Evolutionary conservation across 2,797 vertebrate species (phyloP), one percentile per base, ranked within the genome.

Genomic region (Thalassophryne amazonica): DNA sequence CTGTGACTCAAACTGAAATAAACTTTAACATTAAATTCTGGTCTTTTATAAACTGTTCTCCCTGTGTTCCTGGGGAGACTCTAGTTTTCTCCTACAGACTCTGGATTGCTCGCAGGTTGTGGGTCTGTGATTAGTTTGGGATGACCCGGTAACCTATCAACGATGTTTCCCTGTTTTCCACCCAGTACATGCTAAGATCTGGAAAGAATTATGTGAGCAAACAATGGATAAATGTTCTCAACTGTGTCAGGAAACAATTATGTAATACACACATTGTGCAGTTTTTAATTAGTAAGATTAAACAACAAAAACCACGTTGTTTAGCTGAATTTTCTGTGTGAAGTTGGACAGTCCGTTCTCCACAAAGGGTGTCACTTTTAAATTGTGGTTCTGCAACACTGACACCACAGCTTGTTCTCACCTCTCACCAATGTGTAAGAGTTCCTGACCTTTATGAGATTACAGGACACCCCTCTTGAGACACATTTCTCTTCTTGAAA

Each of bases 101-200:
- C 18, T 21, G 30, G 31, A 36, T 52, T 41, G 4, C 22, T 38
- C 8, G 23, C 45, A 58, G 59, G 43, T n/a, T 67, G 52, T 53
- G 32, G 32, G 31, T 61, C 27, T 49, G 18, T 23, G 23, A 43
- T 32, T 4, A 45, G n/a, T 41, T 12, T 25, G 19, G 31, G 2
- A 27, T 10, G 13, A 25, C 21, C 22, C 51, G 52, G 45, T 23
- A 7, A 7, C 14, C 37, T 41, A 38, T 62, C 65, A 17, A 18
- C 13, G 39, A 18, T 31, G 24, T 43, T 40, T 49, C 30, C 22
- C 40, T 33, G n/a, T 6, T 41, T 27, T 45, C n/a, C 6, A 9
- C 29, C 18, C 15, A 24, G 23, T 31, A 6, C n/a, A 15, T 10
- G 0, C 41, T 53, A 62, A 52, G 31, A 52, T 46, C 27, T 9